Evolutionary conservation across 64 coral and sea anemone genomes (phyloP), one percentile per base, ranked within the genome.

Genomic region (Trachythela sp.): DNA sequence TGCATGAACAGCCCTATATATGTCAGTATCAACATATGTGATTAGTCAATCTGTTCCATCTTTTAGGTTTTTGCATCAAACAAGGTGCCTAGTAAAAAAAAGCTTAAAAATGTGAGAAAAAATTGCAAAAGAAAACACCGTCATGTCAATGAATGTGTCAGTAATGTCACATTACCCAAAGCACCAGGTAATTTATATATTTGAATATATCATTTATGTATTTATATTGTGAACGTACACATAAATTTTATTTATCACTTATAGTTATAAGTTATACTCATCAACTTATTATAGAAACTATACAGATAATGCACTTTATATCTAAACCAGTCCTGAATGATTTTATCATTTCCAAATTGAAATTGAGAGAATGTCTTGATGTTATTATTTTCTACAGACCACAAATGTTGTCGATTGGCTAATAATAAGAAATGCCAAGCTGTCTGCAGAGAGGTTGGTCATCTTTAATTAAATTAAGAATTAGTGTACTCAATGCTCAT

Each of bases 401-500:
- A 80, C 34, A 80, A 37, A 38, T 80, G 75, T 80, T 80, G 75
- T 80, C 9, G 15, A 37, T 34, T 80, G 31, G 20, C 75, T 20
- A 10, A 80, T 2, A 36, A 35, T 37, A 13, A 80, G 37, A 13
- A 35, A 13, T 80, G 75, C 35, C 75, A 38, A 80, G 33, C 31
- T 80, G 75, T 80, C 7, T 80, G 75, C 75, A 80, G 75, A 39
- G 37, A 80, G 75, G 75, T 80, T 37, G 56, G 56, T 64, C 13
- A 15, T 15, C 49, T 49, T 7, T 49, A 49, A 49, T 49, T 7
- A 15, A 9, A 52, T 20, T 15, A n/a, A n/a, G n/a, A n/a, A n/a
- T n/a, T n/a, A n/a, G n/a, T n/a, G n/a, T n/a, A n/a, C n/a, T n/a
- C n/a, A n/a, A n/a, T n/a, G n/a, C n/a, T n/a, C n/a, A n/a, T n/a